These are phyloP conservation scores for Xiphophorus couchianus DNA, from an alignment of 2,113 vertebrate species.

Conservation along the genomic window DNA sequence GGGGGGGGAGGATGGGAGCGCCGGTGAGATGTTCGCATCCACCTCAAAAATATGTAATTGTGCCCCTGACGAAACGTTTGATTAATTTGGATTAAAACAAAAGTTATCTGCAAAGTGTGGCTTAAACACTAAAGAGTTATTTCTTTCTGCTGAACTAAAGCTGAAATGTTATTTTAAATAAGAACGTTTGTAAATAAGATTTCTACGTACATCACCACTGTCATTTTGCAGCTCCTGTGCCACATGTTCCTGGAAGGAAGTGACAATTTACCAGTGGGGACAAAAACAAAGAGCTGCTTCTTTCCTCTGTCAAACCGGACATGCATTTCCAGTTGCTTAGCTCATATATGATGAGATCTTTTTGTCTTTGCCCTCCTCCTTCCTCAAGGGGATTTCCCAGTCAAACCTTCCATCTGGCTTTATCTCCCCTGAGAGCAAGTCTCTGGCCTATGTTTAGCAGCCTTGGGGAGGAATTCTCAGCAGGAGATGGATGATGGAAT, in stretches of 20 bases:
- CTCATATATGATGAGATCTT: conserved; percentile 75
- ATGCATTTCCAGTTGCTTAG: conserved; percentile 75
- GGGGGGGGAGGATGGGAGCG: no score
- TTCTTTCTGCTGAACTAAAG: not conserved
- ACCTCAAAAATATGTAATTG: no score
- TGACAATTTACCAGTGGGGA: conserved; percentile 63
- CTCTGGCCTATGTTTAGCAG: conserved; percentile 39
- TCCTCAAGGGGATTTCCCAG: conserved; percentile 64
- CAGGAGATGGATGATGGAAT: conserved; percentile 68
- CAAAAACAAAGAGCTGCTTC: conserved; percentile 78
- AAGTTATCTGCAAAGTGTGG: not conserved
- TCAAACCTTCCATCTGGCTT: conserved; percentile 54
- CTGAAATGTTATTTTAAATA: not conserved
- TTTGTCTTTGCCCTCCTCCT: conserved; percentile 45
- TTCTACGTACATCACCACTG: conserved; percentile 36
- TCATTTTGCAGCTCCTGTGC: conserved; percentile 23
- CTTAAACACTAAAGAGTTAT: not conserved
- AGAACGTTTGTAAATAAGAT: conserved; percentile 48
- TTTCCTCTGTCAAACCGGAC: conserved; percentile 75
- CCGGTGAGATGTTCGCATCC: no score
- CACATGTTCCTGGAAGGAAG: conserved; percentile 64
- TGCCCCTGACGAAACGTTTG: no score
- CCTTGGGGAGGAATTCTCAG: conserved; percentile 36
- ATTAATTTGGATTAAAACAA: not conserved
- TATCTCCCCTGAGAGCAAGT: conserved; percentile 56